Evolutionary conservation across 2,113 vertebrate genomes (phyloP).

Genomic region (Thalassarche chlororhynchos): DNA sequence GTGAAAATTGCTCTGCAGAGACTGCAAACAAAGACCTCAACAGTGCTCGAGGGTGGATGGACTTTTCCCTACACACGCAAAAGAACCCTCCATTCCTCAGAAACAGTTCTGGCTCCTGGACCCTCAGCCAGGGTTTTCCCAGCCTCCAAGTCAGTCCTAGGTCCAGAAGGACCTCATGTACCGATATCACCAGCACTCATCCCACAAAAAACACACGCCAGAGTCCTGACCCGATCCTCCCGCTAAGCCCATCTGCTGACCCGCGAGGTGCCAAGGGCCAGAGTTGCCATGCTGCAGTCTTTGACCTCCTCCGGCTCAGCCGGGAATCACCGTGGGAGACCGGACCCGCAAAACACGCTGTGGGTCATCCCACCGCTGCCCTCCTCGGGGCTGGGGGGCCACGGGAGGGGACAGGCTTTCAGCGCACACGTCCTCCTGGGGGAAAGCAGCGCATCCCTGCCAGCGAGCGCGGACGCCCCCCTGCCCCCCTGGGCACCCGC

Average conservation of each 20-base stretch:
- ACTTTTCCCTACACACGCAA: accelerated
- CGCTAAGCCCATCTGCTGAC: neutral
- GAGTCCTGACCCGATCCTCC: neutral
- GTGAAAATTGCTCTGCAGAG: neutral
- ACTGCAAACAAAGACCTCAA: neutral
- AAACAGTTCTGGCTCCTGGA: neutral
- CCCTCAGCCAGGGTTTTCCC: neutral
- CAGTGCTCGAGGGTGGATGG: accelerated
- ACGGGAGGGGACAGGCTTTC: accelerated
- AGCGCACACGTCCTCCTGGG: accelerated
- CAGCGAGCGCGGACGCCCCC: neutral
- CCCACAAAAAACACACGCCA: accelerated
- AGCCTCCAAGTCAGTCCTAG: neutral
- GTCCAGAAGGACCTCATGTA: accelerated
- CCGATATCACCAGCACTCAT: accelerated
- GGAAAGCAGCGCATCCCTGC: neutral
- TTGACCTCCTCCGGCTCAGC: neutral
- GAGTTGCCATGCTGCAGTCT: neutral
- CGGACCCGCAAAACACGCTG: neutral
- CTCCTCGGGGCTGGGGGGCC: too few relatives aligned
- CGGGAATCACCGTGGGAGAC: neutral
- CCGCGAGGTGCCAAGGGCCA: neutral
- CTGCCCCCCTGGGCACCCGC: neutral
- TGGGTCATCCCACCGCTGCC: neutral
- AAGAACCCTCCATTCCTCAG: accelerated